Conservation (phyloP, 1,140 invertebrate species). For the Drosophila albomicans region DNA sequence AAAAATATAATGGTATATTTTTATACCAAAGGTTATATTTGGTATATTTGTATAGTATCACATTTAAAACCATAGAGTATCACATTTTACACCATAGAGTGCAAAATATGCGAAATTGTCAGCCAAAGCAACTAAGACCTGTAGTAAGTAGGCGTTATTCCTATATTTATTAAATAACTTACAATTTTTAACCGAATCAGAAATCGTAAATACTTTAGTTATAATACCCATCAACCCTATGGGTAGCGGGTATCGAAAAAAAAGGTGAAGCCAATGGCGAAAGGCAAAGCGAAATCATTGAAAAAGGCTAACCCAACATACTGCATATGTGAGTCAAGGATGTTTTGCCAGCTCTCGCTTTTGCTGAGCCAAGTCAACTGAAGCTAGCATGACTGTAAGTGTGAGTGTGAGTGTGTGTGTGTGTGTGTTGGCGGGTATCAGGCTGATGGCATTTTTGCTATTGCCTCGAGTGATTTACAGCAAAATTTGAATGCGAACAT, state of each 20-base stretch:
- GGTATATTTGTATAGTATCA: no score
- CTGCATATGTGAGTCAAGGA: conserved; percentile 41
- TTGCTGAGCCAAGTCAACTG: conserved; percentile 26
- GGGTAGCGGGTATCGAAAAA: neutral
- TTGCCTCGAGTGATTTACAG: conserved; percentile 49
- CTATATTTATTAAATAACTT: no score
- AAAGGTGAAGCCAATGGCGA: conserved; percentile 26
- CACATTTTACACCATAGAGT: no score
- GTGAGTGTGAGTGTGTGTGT: neutral
- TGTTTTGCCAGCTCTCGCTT: conserved; percentile 6
- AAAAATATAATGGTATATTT: no score
- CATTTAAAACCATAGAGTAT: no score
- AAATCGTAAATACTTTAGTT: neutral
- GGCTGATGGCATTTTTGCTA: conserved; percentile 33
- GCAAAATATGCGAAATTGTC: no score
- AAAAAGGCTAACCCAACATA: conserved; percentile 46
- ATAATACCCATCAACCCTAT: no score
- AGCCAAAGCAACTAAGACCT: no score
- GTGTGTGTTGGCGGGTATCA: conserved; percentile 8
- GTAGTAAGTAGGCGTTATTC: no score
- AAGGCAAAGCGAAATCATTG: conserved; percentile 46
- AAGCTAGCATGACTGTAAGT: neutral
- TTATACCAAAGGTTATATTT: no score
- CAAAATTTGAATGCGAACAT: conserved; percentile 40
- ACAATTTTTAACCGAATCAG: no score